Evolutionary conservation across 2,888 invertebrate genomes (phyloP).

Genomic region (Drosophila longiperda): DNA sequence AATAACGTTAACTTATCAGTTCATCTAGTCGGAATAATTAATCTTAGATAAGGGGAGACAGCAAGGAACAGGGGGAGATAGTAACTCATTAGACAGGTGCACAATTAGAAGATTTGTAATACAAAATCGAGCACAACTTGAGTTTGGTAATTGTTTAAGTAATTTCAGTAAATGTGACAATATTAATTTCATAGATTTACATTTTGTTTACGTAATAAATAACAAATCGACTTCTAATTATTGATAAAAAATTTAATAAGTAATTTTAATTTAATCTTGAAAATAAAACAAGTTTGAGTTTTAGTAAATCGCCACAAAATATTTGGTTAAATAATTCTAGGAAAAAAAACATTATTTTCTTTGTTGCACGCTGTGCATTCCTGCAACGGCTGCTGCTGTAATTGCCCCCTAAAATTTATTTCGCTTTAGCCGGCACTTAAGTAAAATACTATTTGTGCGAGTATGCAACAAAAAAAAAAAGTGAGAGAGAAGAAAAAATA

Average conservation of each 20-base stretch:
- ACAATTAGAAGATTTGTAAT: background rate
- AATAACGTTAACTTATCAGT: constrained; percentile 6
- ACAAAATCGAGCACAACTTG: background rate
- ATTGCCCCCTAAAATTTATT: background rate
- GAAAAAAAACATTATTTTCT: constrained; percentile 43
- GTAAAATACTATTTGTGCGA: constrained; percentile 71
- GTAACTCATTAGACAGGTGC: background rate
- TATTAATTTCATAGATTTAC: background rate
- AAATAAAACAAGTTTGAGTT: no score
- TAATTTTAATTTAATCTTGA: no score
- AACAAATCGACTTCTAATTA: no score
- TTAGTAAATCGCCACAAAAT: no score
- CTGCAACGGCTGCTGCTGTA: background rate
- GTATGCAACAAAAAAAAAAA: constrained; percentile 20
- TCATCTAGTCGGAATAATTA: background rate
- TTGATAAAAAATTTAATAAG: no score
- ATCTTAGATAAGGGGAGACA: background rate
- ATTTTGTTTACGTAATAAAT: background rate
- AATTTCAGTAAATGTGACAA: background rate
- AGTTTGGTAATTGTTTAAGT: background rate
- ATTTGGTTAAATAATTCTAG: no score
- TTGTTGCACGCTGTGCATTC: constrained; percentile 37
- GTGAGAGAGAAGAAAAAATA: background rate
- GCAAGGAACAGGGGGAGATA: background rate
- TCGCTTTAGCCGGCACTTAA: constrained; percentile 44